Percentiles rank a stretch among this genome's conserved stretches.
Evolutionary conservation across 2,113 vertebrate species (phyloP).

Genomic region (Athene cunicularia): DNA sequence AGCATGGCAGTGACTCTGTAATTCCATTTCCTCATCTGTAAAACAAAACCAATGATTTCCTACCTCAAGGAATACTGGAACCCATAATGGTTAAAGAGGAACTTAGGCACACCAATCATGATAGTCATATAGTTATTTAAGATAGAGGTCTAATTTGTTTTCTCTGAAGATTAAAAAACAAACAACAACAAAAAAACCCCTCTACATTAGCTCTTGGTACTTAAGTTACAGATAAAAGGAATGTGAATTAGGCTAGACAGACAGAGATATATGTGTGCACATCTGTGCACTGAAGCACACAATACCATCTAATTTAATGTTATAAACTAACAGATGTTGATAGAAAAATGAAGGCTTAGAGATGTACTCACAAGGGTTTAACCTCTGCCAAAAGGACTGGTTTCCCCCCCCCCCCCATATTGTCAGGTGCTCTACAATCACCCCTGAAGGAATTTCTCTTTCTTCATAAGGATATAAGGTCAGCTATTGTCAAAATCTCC

Average conservation of each 20-base stretch:
- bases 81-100: neutral
- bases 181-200: neutral
- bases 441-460: conserved; percentile 27
- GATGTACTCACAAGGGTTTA: neutral
- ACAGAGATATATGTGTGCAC: neutral
- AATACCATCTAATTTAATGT: neutral
- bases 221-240: neutral
- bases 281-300: neutral
- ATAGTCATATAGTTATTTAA: neutral
- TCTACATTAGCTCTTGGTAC: neutral
- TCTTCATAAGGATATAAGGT: conserved; percentile 31
- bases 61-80: neutral
- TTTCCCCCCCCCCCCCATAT: neutral
- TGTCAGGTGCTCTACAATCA: conserved; percentile 31
- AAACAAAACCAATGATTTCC: neutral
- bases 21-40: neutral
- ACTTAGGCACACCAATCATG: neutral
- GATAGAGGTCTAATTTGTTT: neutral
- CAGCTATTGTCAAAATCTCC: conserved; percentile 43
- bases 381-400: neutral
- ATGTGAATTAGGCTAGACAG: neutral
- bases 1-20: neutral
- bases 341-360: neutral
- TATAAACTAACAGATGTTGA: neutral
- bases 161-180: neutral